phyloP scores from a whole-genome alignment of 30 jellyfish, hydroid and myxozoan species.

The Hydractinia echinata region DNA sequence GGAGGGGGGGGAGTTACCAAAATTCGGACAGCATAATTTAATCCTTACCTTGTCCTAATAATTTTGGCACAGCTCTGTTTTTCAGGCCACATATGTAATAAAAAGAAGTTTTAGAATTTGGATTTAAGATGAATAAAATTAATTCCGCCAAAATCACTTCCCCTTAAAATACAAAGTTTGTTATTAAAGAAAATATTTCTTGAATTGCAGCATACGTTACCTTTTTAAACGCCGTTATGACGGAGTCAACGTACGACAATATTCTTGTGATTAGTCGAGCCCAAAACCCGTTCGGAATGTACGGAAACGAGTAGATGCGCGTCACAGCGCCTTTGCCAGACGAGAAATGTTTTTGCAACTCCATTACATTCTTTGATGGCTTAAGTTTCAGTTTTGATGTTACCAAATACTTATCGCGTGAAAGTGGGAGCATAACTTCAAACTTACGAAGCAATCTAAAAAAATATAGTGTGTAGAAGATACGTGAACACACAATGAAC shows the following conservation, averaged over 20 bases:
- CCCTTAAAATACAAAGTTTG: too few species aligned
- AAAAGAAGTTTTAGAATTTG: too few species aligned
- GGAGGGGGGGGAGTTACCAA: too few species aligned
- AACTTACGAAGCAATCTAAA: slow-evolving; percentile 72
- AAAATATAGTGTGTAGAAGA: neutral
- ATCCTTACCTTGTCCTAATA: too few species aligned
- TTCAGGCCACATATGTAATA: too few species aligned
- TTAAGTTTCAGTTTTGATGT: slow-evolving; percentile 55
- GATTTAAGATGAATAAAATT: too few species aligned
- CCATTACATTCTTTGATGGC: slow-evolving; percentile 31
- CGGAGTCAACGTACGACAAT: slow-evolving; percentile 13
- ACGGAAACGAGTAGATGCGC: slow-evolving; percentile 64
- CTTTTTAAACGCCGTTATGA: too few species aligned
- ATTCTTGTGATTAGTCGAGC: slow-evolving; percentile 74
- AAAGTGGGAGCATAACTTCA: slow-evolving; percentile 67
- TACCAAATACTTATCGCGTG: slow-evolving; percentile 55
- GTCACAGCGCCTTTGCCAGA: slow-evolving; percentile 25
- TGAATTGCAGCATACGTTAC: too few species aligned
- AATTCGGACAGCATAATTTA: too few species aligned
- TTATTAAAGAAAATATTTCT: too few species aligned
- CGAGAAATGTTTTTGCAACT: neutral
- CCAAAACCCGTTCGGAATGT: slow-evolving; percentile 92
- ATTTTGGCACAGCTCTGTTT: too few species aligned
- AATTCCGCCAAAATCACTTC: too few species aligned
- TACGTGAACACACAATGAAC: neutral